These are phyloP conservation scores for Watsonalla cultraria DNA, from an alignment of 2,888 invertebrate genomes.

Conservation along the genomic window DNA sequence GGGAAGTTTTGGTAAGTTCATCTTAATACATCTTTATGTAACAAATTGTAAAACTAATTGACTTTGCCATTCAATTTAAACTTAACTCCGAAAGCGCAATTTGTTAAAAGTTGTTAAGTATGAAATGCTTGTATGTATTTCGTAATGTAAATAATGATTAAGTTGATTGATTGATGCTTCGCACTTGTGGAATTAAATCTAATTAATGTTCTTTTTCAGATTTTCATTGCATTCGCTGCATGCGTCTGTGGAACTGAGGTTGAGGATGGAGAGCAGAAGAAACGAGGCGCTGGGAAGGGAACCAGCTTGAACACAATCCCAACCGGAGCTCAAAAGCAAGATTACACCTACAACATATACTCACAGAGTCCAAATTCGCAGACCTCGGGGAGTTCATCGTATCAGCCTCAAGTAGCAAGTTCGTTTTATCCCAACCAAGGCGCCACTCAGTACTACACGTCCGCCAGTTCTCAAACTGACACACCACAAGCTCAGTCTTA, in stretches of 20 bases:
- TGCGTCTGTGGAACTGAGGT: constrained; percentile 53
- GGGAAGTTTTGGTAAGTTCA: constrained; percentile 62
- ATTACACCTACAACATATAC: constrained; percentile 66
- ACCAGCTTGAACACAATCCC: constrained; percentile 60
- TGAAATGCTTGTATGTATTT: constrained; percentile 10
- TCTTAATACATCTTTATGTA: constrained; percentile 8
- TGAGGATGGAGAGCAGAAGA: constrained; percentile 66
- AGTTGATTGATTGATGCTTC: constrained; percentile 43
- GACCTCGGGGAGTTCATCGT: constrained; percentile 33
- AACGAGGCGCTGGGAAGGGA: constrained; percentile 60
- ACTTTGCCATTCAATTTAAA: not conserved
- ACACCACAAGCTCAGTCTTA: constrained; percentile 25
- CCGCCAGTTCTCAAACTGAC: constrained; percentile 37
- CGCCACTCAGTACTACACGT: constrained; percentile 51
- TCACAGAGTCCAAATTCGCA: constrained; percentile 46
- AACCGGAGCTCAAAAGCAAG: constrained; percentile 65
- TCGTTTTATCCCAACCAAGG: constrained; percentile 65
- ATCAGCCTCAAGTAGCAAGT: constrained; percentile 53
- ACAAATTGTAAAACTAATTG: constrained; percentile 8
- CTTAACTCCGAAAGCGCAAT: constrained; percentile 7
- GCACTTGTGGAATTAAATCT: constrained; percentile 26
- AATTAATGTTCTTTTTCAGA: constrained; percentile 53
- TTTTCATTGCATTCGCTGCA: constrained; percentile 52
- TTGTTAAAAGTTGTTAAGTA: constrained; percentile 16
- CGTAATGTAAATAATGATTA: constrained; percentile 11